phyloP scores from a whole-genome alignment of 1,140 invertebrate species.

The Telenomus remus region DNA sequence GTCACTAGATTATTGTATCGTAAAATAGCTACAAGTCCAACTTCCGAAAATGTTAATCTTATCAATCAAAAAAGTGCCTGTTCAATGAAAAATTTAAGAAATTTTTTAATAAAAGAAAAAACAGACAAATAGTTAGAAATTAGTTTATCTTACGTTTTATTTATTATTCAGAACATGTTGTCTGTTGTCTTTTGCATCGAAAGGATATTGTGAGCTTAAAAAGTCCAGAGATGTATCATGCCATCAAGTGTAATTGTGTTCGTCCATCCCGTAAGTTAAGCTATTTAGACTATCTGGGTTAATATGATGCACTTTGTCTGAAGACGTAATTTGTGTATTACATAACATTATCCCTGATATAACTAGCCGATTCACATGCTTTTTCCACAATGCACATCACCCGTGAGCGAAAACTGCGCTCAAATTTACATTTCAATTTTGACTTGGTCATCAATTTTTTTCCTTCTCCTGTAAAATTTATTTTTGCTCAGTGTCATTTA shows the following conservation, averaged over 20 bases:
- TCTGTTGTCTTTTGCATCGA: not conserved
- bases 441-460: slow-evolving; percentile 4
- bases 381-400: slow-evolving; percentile 27
- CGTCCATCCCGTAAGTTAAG: slow-evolving; percentile 23
- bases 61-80: no score
- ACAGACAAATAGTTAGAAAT: no score
- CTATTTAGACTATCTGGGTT: slow-evolving; percentile 31
- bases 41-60: no score
- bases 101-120: no score
- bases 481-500: no score
- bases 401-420: slow-evolving; percentile 7
- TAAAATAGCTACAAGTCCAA: no score
- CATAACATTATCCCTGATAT: slow-evolving; percentile 28
- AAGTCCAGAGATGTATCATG: slow-evolving; percentile 16
- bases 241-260: slow-evolving; percentile 25
- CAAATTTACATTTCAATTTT: slow-evolving; percentile 34
- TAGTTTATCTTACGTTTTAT: no score
- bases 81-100: no score
- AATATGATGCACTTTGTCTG: slow-evolving; percentile 33
- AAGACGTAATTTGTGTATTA: slow-evolving; percentile 36
- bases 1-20: no score
- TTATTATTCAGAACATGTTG: not conserved
- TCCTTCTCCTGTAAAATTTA: not conserved
- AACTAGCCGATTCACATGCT: slow-evolving; percentile 18
- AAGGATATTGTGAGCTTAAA: slow-evolving; percentile 5